These are phyloP conservation scores for Drosophila maculinotata DNA, from an alignment of 2,888 invertebrate species.

Conservation along the genomic window DNA sequence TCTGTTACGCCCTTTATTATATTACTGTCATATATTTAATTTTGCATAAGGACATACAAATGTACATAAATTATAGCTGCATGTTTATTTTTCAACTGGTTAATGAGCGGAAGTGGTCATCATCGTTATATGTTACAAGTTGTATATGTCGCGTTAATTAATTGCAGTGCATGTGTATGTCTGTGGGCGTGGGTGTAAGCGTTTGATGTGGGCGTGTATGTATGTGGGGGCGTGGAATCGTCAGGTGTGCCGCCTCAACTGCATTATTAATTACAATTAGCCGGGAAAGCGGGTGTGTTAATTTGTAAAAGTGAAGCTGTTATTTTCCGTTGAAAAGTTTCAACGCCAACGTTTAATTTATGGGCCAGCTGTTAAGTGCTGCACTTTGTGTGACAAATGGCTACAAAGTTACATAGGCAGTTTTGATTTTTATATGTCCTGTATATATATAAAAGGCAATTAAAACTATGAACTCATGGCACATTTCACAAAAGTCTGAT, in stretches of 20 bases:
- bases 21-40: conserved; percentile 32
- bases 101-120: conserved; percentile 78
- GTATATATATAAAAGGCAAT: conserved; percentile 46
- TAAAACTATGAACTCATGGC: conserved; percentile 47
- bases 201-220: not conserved
- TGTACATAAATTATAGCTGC: conserved; percentile 63
- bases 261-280: conserved; percentile 77
- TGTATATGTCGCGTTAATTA: conserved; percentile 60
- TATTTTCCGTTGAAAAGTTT: conserved; percentile 63
- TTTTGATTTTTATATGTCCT: conserved; percentile 55
- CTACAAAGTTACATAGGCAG: conserved; percentile 63
- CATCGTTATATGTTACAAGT: conserved; percentile 64
- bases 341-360: conserved; percentile 64
- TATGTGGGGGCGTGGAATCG: conserved; percentile 47
- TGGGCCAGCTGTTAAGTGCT: conserved; percentile 72
- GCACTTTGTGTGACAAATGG: conserved; percentile 69
- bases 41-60: conserved; percentile 22
- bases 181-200: not conserved
- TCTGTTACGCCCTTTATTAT: conserved; percentile 23
- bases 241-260: conserved; percentile 53
- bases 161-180: conserved; percentile 26
- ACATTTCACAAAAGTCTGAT: conserved; percentile 5
- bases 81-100: conserved; percentile 75
- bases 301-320: conserved; percentile 71
- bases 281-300: conserved; percentile 52